phyloP scores from a whole-genome alignment of 92 coral and sea anemone genomes.

The Micromussa lordhowensis region DNA sequence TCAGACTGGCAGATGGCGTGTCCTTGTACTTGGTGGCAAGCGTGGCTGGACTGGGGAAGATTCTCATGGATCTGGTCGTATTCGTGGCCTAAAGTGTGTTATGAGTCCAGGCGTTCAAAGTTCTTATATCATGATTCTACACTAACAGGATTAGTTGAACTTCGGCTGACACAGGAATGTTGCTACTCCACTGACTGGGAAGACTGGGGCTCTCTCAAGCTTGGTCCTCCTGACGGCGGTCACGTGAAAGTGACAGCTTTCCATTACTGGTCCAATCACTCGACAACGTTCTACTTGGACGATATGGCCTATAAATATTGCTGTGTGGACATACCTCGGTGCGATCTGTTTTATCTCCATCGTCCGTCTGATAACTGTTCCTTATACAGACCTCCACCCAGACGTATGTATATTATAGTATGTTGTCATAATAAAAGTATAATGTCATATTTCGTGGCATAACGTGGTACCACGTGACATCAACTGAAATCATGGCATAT shows the following conservation, averaged over 20 bases:
- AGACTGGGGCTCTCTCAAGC: constrained; percentile 45
- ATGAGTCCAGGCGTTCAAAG: background rate
- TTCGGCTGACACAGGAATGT: background rate
- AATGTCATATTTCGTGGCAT: background rate
- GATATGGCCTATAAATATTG: constrained; percentile 53
- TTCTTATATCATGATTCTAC: background rate
- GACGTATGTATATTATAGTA: background rate
- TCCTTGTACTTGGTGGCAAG: constrained; percentile 61
- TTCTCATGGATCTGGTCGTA: constrained; percentile 17
- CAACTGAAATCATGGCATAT: background rate
- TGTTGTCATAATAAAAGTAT: background rate
- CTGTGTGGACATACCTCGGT: constrained; percentile 17
- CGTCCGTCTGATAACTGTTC: constrained; percentile 18
- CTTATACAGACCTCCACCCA: background rate
- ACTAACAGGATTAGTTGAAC: background rate
- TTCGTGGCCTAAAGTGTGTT: background rate
- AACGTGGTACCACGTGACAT: background rate
- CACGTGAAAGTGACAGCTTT: background rate
- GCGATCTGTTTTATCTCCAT: background rate
- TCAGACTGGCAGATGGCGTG: constrained; percentile 25
- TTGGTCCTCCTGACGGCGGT: constrained; percentile 55
- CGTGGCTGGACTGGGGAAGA: constrained; percentile 54
- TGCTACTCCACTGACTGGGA: constrained; percentile 25
- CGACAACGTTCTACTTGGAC: constrained; percentile 25
- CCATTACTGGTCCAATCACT: background rate